These are phyloP conservation scores for Eptesicus fuscus DNA, from an alignment of 2,113 vertebrate species.

Conservation along the genomic window DNA sequence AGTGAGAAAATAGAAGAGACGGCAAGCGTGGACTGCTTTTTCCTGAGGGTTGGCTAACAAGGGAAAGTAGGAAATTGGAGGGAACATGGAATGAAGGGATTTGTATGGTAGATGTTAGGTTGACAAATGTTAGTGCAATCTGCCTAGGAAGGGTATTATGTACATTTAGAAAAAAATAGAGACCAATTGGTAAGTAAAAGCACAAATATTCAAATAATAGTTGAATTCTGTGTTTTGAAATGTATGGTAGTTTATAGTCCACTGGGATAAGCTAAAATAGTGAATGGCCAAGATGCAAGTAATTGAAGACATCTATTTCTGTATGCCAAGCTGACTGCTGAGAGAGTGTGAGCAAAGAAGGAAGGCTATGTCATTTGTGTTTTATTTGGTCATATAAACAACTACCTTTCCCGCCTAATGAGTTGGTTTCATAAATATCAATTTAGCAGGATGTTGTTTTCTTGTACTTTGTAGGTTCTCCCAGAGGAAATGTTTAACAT, in stretches of 20 bases:
- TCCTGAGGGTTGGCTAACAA: neutral
- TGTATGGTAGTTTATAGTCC: neutral
- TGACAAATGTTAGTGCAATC: neutral
- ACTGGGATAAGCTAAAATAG: neutral
- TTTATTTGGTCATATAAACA: neutral
- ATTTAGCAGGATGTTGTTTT: neutral
- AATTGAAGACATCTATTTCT: neutral
- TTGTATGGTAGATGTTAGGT: neutral
- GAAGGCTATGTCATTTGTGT: neutral
- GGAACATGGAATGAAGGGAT: neutral
- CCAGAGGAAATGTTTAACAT: neutral
- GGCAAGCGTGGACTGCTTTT: neutral
- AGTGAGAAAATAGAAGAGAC: neutral
- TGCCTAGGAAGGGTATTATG: neutral
- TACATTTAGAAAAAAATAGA: conserved; percentile 20
- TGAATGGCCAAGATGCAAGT: neutral
- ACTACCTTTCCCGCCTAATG: neutral
- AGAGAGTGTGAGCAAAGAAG: neutral
- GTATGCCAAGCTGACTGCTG: neutral
- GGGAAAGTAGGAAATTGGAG: neutral
- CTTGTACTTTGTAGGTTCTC: neutral
- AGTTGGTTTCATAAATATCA: neutral
- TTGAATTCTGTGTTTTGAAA: neutral
- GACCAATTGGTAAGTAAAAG: neutral
- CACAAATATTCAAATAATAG: neutral